Conservation (phyloP, 1,140 invertebrate species). For the Achatina immaculata region DNA sequence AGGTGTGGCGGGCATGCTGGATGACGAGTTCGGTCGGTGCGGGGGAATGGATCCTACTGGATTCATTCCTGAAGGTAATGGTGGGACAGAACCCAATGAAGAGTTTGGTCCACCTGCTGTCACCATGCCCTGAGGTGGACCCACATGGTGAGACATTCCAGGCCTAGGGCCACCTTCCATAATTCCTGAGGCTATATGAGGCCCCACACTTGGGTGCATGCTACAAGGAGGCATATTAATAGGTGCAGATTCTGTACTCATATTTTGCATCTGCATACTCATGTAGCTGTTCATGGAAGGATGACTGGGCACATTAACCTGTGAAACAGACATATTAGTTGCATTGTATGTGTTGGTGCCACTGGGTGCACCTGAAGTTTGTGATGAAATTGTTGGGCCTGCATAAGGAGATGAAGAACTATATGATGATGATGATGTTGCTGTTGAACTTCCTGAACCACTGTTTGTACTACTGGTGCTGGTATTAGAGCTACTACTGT, state of each 20-base stretch:
- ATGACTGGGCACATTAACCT: conserved; percentile 63
- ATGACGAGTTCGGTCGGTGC: conserved; percentile 31
- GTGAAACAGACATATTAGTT: conserved; percentile 74
- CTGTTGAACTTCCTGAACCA: conserved; percentile 26
- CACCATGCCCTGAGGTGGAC: conserved; percentile 40
- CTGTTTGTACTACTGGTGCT: conserved; percentile 40
- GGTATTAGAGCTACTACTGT: conserved; percentile 36
- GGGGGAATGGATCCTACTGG: neutral
- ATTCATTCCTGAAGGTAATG: conserved; percentile 6
- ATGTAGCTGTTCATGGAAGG: conserved; percentile 42
- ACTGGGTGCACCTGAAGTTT: conserved; percentile 62
- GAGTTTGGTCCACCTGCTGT: neutral
- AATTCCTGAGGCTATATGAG: conserved; percentile 65
- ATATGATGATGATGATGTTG: conserved; percentile 40
- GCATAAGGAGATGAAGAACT: conserved; percentile 20
- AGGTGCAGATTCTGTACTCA: conserved; percentile 43
- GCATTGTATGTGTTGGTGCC: conserved; percentile 75
- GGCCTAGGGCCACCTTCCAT: conserved; percentile 60
- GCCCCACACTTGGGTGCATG: conserved; percentile 8
- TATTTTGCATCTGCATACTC: conserved; percentile 61
- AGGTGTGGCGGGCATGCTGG: conserved; percentile 36
- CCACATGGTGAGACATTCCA: conserved; percentile 34
- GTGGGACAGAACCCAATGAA: conserved; percentile 19
- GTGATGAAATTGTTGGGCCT: conserved; percentile 9
- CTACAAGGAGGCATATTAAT: conserved; percentile 23